Percentiles rank a stretch among this genome's conserved stretches.
Conservation (phyloP, 2,888 invertebrate species). For the Anaspis maculata region DNA sequence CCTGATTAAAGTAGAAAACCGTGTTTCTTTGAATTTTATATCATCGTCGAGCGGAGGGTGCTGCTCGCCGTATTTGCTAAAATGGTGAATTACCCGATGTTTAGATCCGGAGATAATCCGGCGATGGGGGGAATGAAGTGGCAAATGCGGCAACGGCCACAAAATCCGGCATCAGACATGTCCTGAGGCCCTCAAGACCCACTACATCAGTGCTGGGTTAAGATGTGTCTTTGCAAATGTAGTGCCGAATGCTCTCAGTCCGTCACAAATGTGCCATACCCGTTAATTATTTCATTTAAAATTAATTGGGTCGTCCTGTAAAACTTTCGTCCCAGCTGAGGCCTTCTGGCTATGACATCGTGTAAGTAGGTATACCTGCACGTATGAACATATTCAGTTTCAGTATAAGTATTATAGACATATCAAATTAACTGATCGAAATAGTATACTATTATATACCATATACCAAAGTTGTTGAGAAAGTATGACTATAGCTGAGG, state of each 20-base stretch:
- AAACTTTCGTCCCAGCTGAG: too few species aligned
- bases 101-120: conserved; percentile 20
- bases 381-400: too few species aligned
- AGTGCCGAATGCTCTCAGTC: conserved; percentile 10
- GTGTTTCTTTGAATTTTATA: conserved; percentile 15
- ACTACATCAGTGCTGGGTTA: conserved; percentile 11
- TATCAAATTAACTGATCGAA: too few species aligned
- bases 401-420: too few species aligned
- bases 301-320: too few species aligned
- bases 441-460: too few species aligned
- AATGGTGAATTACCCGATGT: conserved; percentile 16
- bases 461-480: too few species aligned
- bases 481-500: too few species aligned
- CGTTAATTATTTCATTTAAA: conserved; percentile 10
- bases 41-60: conserved; percentile 6
- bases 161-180: conserved; percentile 25
- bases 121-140: conserved; percentile 25
- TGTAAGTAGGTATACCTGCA: too few species aligned
- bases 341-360: too few species aligned
- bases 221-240: conserved; percentile 13
- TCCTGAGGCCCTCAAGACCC: conserved; percentile 18
- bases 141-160: conserved; percentile 28
- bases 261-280: conserved; percentile 7
- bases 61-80: conserved; percentile 14
- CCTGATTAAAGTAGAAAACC: conserved; percentile 14